These are phyloP conservation scores for Rhinopithecus roxellana DNA, from an alignment of 2,113 vertebrate species.

Conservation along the genomic window DNA sequence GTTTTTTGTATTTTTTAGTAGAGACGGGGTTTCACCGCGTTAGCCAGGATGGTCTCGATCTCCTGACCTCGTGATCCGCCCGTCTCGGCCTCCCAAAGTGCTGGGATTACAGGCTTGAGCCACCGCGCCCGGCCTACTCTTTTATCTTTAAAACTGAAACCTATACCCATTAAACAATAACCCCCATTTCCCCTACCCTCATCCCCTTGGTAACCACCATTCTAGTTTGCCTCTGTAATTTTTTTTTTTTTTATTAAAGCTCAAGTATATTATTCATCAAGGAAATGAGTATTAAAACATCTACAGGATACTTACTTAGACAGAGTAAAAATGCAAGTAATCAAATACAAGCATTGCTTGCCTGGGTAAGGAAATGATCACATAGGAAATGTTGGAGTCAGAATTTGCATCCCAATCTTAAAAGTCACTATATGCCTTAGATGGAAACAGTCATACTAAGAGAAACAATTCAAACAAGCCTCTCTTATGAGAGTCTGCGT, in stretches of 20 bases:
- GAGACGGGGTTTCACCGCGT: too few relatives aligned
- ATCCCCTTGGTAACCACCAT: not conserved
- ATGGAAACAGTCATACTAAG: not conserved
- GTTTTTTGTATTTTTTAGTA: too few relatives aligned
- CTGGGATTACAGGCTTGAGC: too few relatives aligned
- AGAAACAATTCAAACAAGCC: not conserved
- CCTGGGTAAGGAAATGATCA: not conserved
- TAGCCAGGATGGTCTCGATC: too few relatives aligned
- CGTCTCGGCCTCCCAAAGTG: too few relatives aligned
- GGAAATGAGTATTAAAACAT: not conserved
- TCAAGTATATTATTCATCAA: not conserved
- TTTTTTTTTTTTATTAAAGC: not conserved
- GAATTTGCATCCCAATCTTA: not conserved
- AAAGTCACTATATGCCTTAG: not conserved
- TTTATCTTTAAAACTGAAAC: not conserved
- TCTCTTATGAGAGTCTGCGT: not conserved
- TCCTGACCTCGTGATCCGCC: too few relatives aligned
- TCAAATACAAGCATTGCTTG: not conserved
- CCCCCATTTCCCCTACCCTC: not conserved
- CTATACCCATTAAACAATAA: not conserved
- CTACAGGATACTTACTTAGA: not conserved
- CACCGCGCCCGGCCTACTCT: too few relatives aligned
- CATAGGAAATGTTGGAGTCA: not conserved
- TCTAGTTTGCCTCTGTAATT: not conserved
- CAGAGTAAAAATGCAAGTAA: not conserved